Evolutionary conservation across 2,797 vertebrate species (phyloP).

Genomic region (Coendou prehensilis): DNA sequence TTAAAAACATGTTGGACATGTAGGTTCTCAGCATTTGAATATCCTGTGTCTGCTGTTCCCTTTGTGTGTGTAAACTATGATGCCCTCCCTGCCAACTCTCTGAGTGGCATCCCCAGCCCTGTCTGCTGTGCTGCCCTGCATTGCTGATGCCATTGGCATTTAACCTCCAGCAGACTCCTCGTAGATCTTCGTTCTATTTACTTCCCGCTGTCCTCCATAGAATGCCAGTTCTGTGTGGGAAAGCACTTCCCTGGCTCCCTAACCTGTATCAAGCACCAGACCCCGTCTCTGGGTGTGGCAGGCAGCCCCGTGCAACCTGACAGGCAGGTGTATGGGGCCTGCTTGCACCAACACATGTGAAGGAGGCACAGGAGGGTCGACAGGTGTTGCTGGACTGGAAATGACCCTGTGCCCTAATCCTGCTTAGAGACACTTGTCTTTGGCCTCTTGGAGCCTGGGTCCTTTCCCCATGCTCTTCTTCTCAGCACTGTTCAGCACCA

Average conservation of each 20-base stretch:
- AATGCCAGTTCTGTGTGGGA: not conserved
- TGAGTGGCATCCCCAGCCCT: not conserved
- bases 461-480: not conserved
- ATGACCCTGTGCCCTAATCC: not conserved
- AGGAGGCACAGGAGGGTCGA: not conserved
- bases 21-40: not conserved
- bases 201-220: not conserved
- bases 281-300: not conserved
- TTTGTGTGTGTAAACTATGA: not conserved
- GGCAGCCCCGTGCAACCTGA: too few relatives aligned
- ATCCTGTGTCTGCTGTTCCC: not conserved
- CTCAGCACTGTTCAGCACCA: not conserved
- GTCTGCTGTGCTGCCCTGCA: not conserved
- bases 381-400: not conserved
- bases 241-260: not conserved
- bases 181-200: rapidly evolving
- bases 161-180: not conserved
- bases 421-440: not conserved
- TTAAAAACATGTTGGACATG: not conserved
- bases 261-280: not conserved
- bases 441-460: not conserved
- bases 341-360: not conserved
- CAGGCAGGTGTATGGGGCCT: not conserved
- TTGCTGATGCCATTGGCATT: not conserved
- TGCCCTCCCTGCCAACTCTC: not conserved